Evolutionary conservation across 2,888 invertebrate species (phyloP).

Genomic region (Lycophotia porphyrea): DNA sequence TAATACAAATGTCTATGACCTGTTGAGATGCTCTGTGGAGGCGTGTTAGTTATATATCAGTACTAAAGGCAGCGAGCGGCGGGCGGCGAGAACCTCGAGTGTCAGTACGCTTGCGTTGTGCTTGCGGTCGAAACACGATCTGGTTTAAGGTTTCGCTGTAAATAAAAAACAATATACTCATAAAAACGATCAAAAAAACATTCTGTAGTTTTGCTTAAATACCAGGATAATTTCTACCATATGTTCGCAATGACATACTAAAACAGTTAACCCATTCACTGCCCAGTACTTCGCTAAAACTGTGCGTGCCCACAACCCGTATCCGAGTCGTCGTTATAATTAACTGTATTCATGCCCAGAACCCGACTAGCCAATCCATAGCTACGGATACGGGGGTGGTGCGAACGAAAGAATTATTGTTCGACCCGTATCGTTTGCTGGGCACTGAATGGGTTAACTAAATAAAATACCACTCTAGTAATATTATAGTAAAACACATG

Average conservation of each 20-base stretch:
- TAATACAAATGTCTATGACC: constrained; percentile 72
- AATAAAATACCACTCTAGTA: constrained; percentile 8
- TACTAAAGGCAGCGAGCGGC: constrained; percentile 82
- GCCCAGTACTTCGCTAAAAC: too few relatives aligned
- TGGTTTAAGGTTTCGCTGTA: constrained; percentile 85
- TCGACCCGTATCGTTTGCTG: too few relatives aligned
- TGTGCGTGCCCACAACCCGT: too few relatives aligned
- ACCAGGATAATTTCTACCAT: neutral
- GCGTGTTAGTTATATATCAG: constrained; percentile 68
- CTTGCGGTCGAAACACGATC: constrained; percentile 85
- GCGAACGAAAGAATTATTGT: too few relatives aligned
- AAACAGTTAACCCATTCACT: too few relatives aligned
- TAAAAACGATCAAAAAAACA: neutral
- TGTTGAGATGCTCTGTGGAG: constrained; percentile 69
- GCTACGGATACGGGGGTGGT: too few relatives aligned
- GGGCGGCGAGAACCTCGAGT: constrained; percentile 79
- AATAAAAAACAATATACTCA: constrained; percentile 58
- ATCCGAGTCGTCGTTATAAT: too few relatives aligned
- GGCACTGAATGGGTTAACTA: too few relatives aligned
- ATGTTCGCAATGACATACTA: neutral
- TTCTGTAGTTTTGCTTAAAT: neutral
- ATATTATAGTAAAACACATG: constrained; percentile 45
- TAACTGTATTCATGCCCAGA: too few relatives aligned
- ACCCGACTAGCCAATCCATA: too few relatives aligned
- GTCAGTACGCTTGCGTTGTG: constrained; percentile 89